Base-by-base conservation (phyloP, 2,888 invertebrate genomes). In the Camponotus fellah region DNA sequence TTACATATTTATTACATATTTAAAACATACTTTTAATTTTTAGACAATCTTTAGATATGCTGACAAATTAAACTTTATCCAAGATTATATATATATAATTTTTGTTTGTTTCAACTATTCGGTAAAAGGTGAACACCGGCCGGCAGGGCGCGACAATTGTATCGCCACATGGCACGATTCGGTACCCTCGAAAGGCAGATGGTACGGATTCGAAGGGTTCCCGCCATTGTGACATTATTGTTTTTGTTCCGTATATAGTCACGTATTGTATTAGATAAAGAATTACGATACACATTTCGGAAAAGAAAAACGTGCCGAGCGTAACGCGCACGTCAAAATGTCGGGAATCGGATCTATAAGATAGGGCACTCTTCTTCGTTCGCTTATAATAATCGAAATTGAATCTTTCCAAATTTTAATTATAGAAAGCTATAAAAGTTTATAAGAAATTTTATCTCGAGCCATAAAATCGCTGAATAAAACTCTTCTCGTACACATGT, bases 291-390 rank as follows among this genome's bases (percentile, higher is more conserved):
- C 56, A 77, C 46, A 80, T 84, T 84, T 64, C 56, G 72, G 62
- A 74, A 71, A 86, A 53, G 82, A 76, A 58, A n/a, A 58, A 26
- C 80, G 53, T 60, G 49, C 53, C 60, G 34, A 40, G 43, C n/a
- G 49, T 26, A 46, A 26, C 46, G 58, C 14, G 17, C 21, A 40
- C 69, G 83, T 80, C 85, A 86, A 84, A 87, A 85, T 85, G 80
- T 84, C n/a, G 68, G 53, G 82, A 62, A 58, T 80, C 76, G 64
- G 40, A 71, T 82, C 66, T 32, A 40, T 37, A 71, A 56, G n/a
- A 21, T 8, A 34, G 12, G 21, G 21, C 58, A 17, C 34, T 17
- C 46, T 46, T 58, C 26, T 46, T 72, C 60, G 46, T 43, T 74
- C 43, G 62, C 10, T 34, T 37, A 77, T 43, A 43, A 12, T 40